A percentile compares a stretch with the other conserved stretches of the same genome.
phyloP scores from a whole-genome alignment of 2,888 invertebrate species.

The Anodontia alba region DNA sequence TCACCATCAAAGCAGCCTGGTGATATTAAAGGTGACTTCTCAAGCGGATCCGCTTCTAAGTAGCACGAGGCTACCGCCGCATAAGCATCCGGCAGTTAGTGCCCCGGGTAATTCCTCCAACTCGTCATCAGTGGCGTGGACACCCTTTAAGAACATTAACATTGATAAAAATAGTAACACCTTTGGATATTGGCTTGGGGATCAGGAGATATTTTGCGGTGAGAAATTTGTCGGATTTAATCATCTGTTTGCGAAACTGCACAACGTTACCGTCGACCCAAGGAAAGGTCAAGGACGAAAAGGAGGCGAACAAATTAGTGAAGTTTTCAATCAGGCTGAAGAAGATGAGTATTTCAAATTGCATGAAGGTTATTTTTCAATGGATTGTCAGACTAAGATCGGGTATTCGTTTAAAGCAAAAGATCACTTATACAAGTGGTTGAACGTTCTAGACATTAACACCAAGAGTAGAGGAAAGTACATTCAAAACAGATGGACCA shows the following conservation, averaged over 20 bases:
- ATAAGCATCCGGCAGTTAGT: background rate
- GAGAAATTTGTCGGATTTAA: constrained; percentile 56
- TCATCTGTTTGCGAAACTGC: constrained; percentile 55
- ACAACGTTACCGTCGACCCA: constrained; percentile 62
- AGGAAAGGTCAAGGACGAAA: constrained; percentile 43
- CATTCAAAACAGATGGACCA: constrained; percentile 52
- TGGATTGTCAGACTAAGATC: constrained; percentile 55
- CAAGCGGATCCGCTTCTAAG: background rate
- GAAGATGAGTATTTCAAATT: constrained; percentile 67
- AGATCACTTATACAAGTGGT: constrained; percentile 66
- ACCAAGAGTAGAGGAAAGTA: no score
- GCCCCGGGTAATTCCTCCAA: background rate
- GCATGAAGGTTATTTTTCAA: constrained; percentile 66
- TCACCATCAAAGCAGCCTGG: background rate
- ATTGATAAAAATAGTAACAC: background rate
- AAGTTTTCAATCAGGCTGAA: constrained; percentile 72
- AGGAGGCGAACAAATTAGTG: constrained; percentile 69
- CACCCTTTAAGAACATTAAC: background rate
- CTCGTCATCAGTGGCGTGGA: background rate
- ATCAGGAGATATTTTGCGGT: constrained; percentile 36
- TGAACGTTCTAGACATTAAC: constrained; percentile 16
- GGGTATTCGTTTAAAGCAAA: constrained; percentile 45
- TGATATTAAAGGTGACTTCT: background rate
- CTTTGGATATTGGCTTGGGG: background rate
- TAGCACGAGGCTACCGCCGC: background rate